Evolutionary conservation across 2,888 invertebrate genomes (phyloP).

Genomic region (Leucoma salicis): DNA sequence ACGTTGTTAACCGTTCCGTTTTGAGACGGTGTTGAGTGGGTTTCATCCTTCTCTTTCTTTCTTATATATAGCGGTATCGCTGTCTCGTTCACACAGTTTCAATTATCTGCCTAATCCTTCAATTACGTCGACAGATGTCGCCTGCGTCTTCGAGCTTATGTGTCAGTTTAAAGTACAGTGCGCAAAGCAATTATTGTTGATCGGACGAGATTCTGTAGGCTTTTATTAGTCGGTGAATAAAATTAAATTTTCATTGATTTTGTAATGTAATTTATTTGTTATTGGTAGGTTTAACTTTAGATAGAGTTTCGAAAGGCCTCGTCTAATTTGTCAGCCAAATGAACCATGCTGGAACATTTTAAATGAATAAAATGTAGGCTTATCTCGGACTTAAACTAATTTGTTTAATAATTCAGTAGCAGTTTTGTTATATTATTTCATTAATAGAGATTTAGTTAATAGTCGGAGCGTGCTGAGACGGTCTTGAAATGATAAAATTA

Average conservation of each 20-base stretch:
- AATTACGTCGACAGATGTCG: slow-evolving; percentile 85
- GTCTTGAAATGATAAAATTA: neutral
- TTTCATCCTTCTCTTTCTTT: slow-evolving; percentile 53
- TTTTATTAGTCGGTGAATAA: slow-evolving; percentile 46
- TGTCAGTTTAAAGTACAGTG: slow-evolving; percentile 79
- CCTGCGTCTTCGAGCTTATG: slow-evolving; percentile 79
- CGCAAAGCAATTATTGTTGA: slow-evolving; percentile 72
- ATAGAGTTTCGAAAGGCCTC: slow-evolving; percentile 11
- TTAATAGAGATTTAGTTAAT: slow-evolving; percentile 3
- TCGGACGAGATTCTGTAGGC: slow-evolving; percentile 53
- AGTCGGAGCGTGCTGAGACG: neutral
- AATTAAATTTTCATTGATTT: slow-evolving; percentile 50
- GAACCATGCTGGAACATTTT: slow-evolving; percentile 14
- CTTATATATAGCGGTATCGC: slow-evolving; percentile 38
- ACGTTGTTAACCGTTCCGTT: slow-evolving; percentile 84
- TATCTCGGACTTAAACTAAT: slow-evolving; percentile 18
- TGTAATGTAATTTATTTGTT: slow-evolving; percentile 35
- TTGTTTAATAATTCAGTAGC: slow-evolving; percentile 11
- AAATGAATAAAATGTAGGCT: slow-evolving; percentile 22
- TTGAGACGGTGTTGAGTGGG: slow-evolving; percentile 60
- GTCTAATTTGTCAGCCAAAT: slow-evolving; percentile 32
- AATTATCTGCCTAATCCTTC: slow-evolving; percentile 87
- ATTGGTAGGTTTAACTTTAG: slow-evolving; percentile 23
- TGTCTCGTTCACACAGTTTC: slow-evolving; percentile 76
- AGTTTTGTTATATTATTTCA: slow-evolving; percentile 4